A percentile compares a stretch with the other conserved stretches of the same genome.
Conservation (phyloP, 2,113 vertebrate species). For the Mionectes macconnelli region DNA sequence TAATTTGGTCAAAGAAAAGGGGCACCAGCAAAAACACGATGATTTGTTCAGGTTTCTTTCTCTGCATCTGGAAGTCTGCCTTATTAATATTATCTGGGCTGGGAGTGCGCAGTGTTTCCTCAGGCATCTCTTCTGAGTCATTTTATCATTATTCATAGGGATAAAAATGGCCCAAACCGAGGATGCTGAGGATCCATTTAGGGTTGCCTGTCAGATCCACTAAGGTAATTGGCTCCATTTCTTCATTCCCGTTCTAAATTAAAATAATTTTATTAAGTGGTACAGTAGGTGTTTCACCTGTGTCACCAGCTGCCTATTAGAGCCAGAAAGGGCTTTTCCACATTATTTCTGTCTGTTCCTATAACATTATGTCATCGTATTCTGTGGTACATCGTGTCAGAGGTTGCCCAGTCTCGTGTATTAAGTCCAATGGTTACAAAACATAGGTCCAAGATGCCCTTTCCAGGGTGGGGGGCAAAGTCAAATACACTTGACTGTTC, state of each 20-base stretch:
- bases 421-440: neutral
- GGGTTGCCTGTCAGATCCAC: constrained; percentile 54
- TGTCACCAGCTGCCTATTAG: constrained; percentile 59
- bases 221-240: constrained; percentile 59
- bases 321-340: constrained; percentile 59
- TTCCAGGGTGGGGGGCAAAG: neutral
- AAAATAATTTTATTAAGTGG: constrained; percentile 70
- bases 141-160: constrained; percentile 58
- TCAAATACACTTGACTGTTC: constrained; percentile 35
- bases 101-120: constrained; percentile 33
- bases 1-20: constrained; percentile 21
- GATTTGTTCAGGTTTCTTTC: constrained; percentile 18
- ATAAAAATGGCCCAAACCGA: constrained; percentile 47
- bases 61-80: constrained; percentile 19
- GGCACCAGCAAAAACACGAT: neutral
- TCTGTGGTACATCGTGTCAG: neutral
- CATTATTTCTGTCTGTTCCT: constrained; percentile 49
- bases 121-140: constrained; percentile 58
- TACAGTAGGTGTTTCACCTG: constrained; percentile 51
- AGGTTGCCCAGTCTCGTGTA: neutral
- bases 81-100: constrained; percentile 52
- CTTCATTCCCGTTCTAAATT: constrained; percentile 61
- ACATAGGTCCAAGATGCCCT: neutral
- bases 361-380: constrained; percentile 36
- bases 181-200: constrained; percentile 43